These are phyloP conservation scores for Saguinus midas DNA, from an alignment of 2,113 vertebrate genomes.

Conservation along the genomic window DNA sequence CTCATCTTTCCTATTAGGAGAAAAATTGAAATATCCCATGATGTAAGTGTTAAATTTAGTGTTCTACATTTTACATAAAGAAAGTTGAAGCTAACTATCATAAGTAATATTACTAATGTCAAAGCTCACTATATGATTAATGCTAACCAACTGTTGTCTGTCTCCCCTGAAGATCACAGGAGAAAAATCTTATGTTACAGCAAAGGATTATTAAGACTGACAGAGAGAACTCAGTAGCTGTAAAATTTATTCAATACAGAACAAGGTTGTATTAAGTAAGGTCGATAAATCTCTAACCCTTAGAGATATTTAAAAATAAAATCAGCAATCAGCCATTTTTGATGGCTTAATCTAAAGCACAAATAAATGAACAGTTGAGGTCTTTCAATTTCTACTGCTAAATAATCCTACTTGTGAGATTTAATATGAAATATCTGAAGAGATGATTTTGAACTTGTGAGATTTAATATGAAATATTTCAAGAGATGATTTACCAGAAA, in stretches of 20 bases:
- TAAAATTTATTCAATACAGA: background rate
- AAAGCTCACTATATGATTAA: constrained; percentile 32
- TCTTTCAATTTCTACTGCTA: constrained; percentile 28
- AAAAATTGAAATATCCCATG: background rate
- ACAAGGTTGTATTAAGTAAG: constrained; percentile 9
- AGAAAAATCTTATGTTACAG: background rate
- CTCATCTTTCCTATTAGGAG: constrained; percentile 11
- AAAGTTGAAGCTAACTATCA: constrained; percentile 1
- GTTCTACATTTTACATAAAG: background rate
- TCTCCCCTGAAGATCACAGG: background rate
- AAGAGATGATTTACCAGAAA: background rate
- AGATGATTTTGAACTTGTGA: background rate
- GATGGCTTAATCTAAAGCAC: background rate
- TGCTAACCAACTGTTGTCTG: constrained; percentile 8
- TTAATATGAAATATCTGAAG: background rate
- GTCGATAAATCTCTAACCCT: constrained; percentile 8
- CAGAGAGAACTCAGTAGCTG: background rate
- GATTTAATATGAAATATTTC: background rate
- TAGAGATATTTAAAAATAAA: constrained; percentile 5
- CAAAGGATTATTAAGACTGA: constrained; percentile 30
- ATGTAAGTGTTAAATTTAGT: background rate
- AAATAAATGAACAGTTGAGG: background rate
- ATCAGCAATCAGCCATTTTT: background rate
- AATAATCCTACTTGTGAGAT: background rate
- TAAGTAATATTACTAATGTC: background rate